Evolutionary conservation across 1,140 invertebrate genomes (phyloP), one percentile per base, ranked within the genome.

Genomic region (Gryllus bimaculatus): DNA sequence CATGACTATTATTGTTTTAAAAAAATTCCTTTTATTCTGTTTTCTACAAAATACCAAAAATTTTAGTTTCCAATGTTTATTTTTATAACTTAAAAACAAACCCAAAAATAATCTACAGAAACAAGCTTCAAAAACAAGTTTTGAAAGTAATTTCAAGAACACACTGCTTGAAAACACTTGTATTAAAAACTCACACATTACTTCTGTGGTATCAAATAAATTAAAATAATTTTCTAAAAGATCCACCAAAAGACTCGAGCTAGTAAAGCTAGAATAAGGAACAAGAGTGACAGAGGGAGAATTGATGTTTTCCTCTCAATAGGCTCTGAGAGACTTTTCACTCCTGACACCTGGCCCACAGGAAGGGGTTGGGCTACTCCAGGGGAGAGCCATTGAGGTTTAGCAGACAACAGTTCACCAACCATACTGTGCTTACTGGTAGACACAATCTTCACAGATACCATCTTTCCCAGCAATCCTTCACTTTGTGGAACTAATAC

Each of bases 371-470:
- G 48, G 21, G 79, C 74, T 21, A 81, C 66, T n/a, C 77, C 76
- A 54, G 80, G 79, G 8, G 82, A 80, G 47, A 18, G 48, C 74
- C 48, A 48, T 8, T n/a, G 12, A 48, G 79, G 8, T 47, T 78
- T 54, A 47, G 81, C 48, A 48, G 89, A 87, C 77, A 94, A 82
- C 2, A 91, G 90, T 84, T 92, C 86, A 0, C 92, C 95, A 76
- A 92, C 91, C 92, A 98, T 93, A 79, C 92, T 97, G 86, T 97
- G 94, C 86, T 98, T 98, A 0, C 90, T 92, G 0, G 92, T 89
- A 76, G 90, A 88, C 0, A 88, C 87, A 39, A 98, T 95, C 83
- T 90, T 88, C 0, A 98, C 96, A 48, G 88, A 90, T 0, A 98
- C 87, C 83, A 93, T 89, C 85, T 95, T 94, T 0, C 97, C 97